Conservation (phyloP, 30 jellyfish, hydroid and myxozoan species). For the Rhopilema esculentum region DNA sequence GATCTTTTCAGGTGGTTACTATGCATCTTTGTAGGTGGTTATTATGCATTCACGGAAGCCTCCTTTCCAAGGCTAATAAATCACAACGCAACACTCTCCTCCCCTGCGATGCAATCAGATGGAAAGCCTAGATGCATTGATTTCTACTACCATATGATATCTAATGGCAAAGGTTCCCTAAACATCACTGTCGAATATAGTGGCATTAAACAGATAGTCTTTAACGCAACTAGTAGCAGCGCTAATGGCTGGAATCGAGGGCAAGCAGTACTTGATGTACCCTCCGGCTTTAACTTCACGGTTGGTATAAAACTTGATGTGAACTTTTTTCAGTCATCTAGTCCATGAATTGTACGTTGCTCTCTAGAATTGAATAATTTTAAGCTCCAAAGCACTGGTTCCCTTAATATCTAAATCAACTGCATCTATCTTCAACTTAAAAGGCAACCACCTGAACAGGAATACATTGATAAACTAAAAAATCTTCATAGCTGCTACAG, state of each 20-base stretch:
- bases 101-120: constrained; percentile 45
- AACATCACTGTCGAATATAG: constrained; percentile 2
- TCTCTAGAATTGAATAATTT: too few relatives aligned
- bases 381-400: too few relatives aligned
- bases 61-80: constrained; percentile 17
- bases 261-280: constrained; percentile 17
- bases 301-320: neutral
- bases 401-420: too few relatives aligned
- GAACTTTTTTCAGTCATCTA: neutral
- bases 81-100: constrained; percentile 53
- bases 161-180: constrained; percentile 46
- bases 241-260: constrained; percentile 24
- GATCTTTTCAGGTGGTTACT: too few relatives aligned
- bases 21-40: constrained; percentile 18
- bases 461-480: too few relatives aligned
- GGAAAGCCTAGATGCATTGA: constrained; percentile 49
- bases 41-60: constrained; percentile 47
- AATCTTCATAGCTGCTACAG: too few relatives aligned
- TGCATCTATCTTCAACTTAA: too few relatives aligned
- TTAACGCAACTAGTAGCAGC: constrained; percentile 7
- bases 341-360: too few relatives aligned
- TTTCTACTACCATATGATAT: constrained; percentile 49
- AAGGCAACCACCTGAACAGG: too few relatives aligned
- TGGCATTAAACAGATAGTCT: constrained; percentile 2
- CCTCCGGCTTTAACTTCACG: constrained; percentile 31